Evolutionary conservation across 2,113 vertebrate species (phyloP), one percentile per base, ranked within the genome.

Genomic region (Varanus komodoensis): DNA sequence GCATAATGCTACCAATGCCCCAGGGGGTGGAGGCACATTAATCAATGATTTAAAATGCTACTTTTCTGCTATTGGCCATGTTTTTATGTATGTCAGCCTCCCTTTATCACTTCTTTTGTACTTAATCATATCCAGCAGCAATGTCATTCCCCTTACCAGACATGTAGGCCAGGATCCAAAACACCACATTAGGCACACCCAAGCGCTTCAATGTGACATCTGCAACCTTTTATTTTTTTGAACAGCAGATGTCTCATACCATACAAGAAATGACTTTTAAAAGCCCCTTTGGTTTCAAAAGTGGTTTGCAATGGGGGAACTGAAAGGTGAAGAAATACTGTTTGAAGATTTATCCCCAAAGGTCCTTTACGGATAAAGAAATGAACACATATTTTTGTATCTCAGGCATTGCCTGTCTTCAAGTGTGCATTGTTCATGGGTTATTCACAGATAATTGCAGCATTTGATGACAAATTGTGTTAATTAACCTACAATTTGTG

Each of bases 81-180:
- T 77, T 61, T 64, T 1, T 44, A 19, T 11, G 27, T 68, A 17
- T 23, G 11, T 67, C 71, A 34, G 11, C 11, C 21, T 52, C 29
- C 12, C 54, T 79, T 84, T 75, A 68, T 84, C 44, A 84, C 32
- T 67, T 67, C 12, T 83, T 89, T 89, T 50, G 73, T 29, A 61
- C 27, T 83, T 75, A 89, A 75, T 89, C 78, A 84, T 44, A 75
- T 17, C 2, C 17, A n/a, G 78, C 8, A 83, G 67, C 34, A 44
- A 75, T 82, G n/a, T 12, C 52, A 61, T 23, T 67, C 54, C 6
- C 23, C 73, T 71, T 89, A 38, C 25, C 29, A 83, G 54, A 83
- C 71, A 89, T 19, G 75, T 8, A 77, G 81, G 38, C 27, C 50
- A 6, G 19, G 9, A 75, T n/a, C 27, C 80, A 75, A 83, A 74